Base-by-base conservation (phyloP, 2,888 invertebrate species). In the Leptarthrus brevirostris region DNA sequence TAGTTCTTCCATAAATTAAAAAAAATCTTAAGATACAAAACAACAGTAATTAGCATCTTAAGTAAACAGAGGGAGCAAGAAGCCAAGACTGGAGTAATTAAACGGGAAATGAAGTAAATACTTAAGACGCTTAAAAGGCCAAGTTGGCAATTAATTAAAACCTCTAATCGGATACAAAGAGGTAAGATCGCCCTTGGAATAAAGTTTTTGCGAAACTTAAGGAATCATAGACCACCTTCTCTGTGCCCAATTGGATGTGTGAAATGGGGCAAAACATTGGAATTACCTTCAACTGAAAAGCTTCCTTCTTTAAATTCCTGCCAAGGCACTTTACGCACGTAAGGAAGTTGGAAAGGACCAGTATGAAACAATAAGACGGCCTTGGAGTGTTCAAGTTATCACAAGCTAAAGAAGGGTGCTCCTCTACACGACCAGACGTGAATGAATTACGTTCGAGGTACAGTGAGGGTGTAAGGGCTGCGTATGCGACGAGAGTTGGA, bases 181-280 rank as follows among this genome's bases (percentile, higher is more conserved):
- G n/a, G 36, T n/a, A n/a, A n/a, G n/a, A n/a, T 8, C n/a, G 36
- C n/a, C 36, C 36, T 36, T 36, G n/a, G 36, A 36, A 34, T 34
- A 34, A 10, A 34, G 2, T 36, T 36, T 12, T 12, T 36, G n/a
- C n/a, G n/a, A n/a, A n/a, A n/a, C n/a, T n/a, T n/a, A n/a, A n/a
- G n/a, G n/a, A n/a, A n/a, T n/a, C n/a, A n/a, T n/a, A n/a, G n/a
- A n/a, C n/a, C n/a, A n/a, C 16, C 3, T 47, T 30, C 30, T 8
- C 3, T 8, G 8, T 8, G 4, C 30, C 30, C 47, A 1, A 3
- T 12, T 14, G 16, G 20, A 6, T 22, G 47, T 44, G 44, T 26
- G 64, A 66, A 66, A 66, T 66, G 26, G 47, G 40, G 64, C 34
- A 44, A 22, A 47, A 66, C 64, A 66, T 66, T 66, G 64, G 26